Evolutionary conservation across 2,888 invertebrate species (phyloP).

Genomic region (Mimas tiliae): DNA sequence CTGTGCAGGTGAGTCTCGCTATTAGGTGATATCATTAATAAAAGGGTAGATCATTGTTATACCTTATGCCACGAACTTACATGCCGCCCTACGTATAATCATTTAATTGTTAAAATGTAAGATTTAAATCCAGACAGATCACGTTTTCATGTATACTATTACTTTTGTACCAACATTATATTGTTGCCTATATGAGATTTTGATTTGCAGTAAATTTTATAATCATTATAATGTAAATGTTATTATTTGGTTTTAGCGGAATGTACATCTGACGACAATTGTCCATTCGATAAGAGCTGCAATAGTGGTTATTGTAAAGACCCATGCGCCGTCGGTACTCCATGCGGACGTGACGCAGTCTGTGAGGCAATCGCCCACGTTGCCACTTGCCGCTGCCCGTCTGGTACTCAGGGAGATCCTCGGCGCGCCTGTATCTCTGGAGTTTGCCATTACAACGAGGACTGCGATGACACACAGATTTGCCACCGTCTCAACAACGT

Average conservation of each 20-base stretch:
- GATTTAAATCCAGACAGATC: too few relatives aligned
- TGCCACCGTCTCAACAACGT: conserved; percentile 93
- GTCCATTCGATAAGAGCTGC: conserved; percentile 93
- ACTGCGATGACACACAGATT: conserved; percentile 93
- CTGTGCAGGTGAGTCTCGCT: too few relatives aligned
- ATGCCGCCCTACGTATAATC: background rate
- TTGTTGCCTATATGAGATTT: too few relatives aligned
- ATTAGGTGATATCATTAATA: too few relatives aligned
- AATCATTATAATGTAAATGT: background rate
- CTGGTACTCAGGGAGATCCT: conserved; percentile 94
- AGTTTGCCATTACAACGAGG: conserved; percentile 94
- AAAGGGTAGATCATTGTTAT: too few relatives aligned
- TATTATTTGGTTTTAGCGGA: conserved; percentile 86
- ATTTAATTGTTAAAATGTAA: background rate
- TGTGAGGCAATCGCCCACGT: conserved; percentile 91
- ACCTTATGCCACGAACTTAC: too few relatives aligned
- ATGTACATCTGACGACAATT: conserved; percentile 91
- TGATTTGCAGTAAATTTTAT: too few relatives aligned
- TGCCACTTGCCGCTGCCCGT: conserved; percentile 92
- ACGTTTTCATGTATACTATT: too few relatives aligned
- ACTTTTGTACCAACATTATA: too few relatives aligned
- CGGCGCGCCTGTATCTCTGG: conserved; percentile 92
- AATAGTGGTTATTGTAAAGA: conserved; percentile 91
- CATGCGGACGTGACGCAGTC: conserved; percentile 92
- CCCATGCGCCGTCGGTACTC: conserved; percentile 88